These are phyloP conservation scores for Venustoraphidia nigricollis DNA, from an alignment of 2,888 invertebrate genomes.

Conservation along the genomic window DNA sequence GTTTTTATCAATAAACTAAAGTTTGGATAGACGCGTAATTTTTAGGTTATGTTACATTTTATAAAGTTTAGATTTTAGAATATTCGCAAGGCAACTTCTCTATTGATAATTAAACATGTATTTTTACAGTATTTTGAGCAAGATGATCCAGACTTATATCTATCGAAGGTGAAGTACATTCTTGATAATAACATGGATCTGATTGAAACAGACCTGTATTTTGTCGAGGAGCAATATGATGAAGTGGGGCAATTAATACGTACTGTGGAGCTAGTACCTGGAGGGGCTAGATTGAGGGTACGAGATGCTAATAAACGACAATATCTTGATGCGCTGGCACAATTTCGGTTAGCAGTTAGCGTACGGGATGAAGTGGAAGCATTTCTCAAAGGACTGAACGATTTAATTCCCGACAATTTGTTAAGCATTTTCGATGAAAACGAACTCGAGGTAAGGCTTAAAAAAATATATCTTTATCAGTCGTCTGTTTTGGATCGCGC, in stretches of 20 bases:
- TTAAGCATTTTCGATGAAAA: constrained; percentile 92
- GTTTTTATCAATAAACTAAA: no score
- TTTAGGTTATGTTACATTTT: no score
- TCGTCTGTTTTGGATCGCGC: no score
- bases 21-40: no score
- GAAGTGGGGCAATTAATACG: constrained; percentile 55
- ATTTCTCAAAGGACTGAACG: constrained; percentile 79
- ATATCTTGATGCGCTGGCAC: constrained; percentile 80
- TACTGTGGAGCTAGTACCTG: constrained; percentile 70
- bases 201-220: constrained; percentile 66
- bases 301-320: constrained; percentile 59
- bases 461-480: no score
- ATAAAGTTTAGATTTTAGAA: background rate
- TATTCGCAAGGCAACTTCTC: background rate
- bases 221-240: constrained; percentile 82
- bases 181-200: constrained; percentile 77
- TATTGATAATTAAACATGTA: background rate
- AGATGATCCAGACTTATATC: constrained; percentile 86
- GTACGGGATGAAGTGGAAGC: constrained; percentile 73
- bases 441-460: constrained; percentile 66
- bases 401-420: constrained; percentile 83
- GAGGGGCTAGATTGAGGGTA: constrained; percentile 62
- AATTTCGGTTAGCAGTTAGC: constrained; percentile 70
- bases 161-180: constrained; percentile 87
- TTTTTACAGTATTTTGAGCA: constrained; percentile 74